phyloP scores from a whole-genome alignment of 2,113 vertebrate species.

The Passerina amoena region DNA sequence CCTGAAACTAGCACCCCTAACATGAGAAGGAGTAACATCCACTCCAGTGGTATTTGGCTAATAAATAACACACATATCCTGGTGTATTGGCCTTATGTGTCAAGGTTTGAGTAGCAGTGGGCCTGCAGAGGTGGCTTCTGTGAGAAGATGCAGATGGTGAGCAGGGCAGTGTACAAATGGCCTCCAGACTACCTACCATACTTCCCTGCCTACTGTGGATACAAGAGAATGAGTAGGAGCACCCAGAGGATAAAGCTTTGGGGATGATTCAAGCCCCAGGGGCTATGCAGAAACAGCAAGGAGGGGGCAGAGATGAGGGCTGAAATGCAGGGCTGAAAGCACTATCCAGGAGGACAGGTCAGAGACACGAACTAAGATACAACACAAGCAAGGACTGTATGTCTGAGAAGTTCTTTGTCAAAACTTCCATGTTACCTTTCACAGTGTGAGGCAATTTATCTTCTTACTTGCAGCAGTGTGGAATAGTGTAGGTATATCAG shows the following conservation, averaged over 20 bases:
- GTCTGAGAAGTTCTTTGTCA: background rate
- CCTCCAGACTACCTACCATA: background rate
- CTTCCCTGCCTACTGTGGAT: background rate
- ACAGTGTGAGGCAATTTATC: background rate
- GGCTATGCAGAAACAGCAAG: background rate
- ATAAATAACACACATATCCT: background rate
- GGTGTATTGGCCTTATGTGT: background rate
- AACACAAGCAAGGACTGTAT: background rate
- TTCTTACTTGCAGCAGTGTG: background rate
- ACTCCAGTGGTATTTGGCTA: background rate
- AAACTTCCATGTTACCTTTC: background rate
- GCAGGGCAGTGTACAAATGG: background rate
- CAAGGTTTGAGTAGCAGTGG: background rate
- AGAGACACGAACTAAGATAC: background rate
- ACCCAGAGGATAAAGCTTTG: background rate
- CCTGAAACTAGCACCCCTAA: background rate
- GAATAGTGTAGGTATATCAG: background rate
- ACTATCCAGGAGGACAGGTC: background rate
- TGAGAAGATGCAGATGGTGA: background rate
- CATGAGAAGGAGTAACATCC: background rate
- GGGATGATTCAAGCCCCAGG: background rate
- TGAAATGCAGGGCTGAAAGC: rapidly evolving
- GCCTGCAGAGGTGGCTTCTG: background rate
- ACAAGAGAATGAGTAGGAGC: background rate
- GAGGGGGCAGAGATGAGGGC: background rate